Base-by-base conservation (phyloP, 2,797 vertebrate species). In the Lutjanus argentimaculatus region DNA sequence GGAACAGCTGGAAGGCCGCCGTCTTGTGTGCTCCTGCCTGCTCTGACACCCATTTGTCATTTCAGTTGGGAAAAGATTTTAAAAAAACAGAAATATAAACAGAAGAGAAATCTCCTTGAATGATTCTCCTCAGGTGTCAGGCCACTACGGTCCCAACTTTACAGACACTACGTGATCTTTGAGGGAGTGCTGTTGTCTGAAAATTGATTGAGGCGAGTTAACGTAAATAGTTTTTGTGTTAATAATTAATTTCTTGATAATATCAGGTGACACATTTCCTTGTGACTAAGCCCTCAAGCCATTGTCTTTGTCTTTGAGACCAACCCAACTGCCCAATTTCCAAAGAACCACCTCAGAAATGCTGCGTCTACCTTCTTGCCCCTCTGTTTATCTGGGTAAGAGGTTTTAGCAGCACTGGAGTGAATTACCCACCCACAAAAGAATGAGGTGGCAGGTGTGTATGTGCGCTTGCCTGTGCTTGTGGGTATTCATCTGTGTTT, bases 1-100 rank as follows among this genome's bases (percentile, higher is more conserved):
- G 82, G 75, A 89, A 91, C 93, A 93, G 93, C 91, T 92, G 92
- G 79, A 88, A 53, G 73, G 79, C 48, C 14, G 63, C 67, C n/a
- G 36, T 42, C 72, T 56, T 56, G 74, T 80, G 76, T 69, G 75
- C 82, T 77, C 45, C 21, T 12, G 49, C 59, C 83, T 36, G 65
- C 51, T 77, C 56, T 40, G 55, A 80, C 5, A 30, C 63, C 63
- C 85, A 70, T 89, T 85, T 45, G 76, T 85, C 80, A 72, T 85
- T 77, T 88, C 66, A 62, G 45, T 40, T 36, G 61, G 25, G 82
- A 77, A 80, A 86, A 22, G n/a, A n/a, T n/a, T n/a, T n/a, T n/a
- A 30, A 30, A 30, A 30, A 2, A 30, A 30, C 21, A 36, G 46
- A 81, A 83, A 80, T 51, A 55, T 51, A 75, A 83, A 86, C 70